phyloP scores from a whole-genome alignment of 2,888 invertebrate genomes.

The Eristalinus sepulchralis region DNA sequence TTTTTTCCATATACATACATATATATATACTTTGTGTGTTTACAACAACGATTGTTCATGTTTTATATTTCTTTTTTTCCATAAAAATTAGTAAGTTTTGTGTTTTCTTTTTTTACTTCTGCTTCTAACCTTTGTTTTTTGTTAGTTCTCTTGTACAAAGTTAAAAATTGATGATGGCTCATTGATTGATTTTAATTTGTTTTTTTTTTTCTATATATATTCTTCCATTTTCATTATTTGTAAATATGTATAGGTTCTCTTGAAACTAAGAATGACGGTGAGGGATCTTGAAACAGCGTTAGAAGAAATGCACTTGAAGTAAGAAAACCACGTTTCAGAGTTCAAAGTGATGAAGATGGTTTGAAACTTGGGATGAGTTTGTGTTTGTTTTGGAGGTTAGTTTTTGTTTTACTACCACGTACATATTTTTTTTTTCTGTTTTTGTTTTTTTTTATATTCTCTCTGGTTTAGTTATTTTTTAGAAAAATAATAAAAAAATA shows the following conservation, averaged over 20 bases:
- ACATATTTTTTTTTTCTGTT: slow-evolving; percentile 55
- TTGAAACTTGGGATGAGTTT: slow-evolving; percentile 42
- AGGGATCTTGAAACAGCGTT: neutral
- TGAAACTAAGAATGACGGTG: slow-evolving; percentile 4
- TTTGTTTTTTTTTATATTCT: slow-evolving; percentile 39
- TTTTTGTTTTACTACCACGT: slow-evolving; percentile 38
- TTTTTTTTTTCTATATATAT: slow-evolving; percentile 41
- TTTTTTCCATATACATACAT: slow-evolving; percentile 24
- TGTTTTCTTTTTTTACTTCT: slow-evolving; percentile 22
- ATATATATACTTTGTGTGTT: slow-evolving; percentile 58
- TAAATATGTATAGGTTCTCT: slow-evolving; percentile 41
- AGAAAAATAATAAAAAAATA: slow-evolving; percentile 50
- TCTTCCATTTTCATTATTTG: slow-evolving; percentile 37
- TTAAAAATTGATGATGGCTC: slow-evolving; percentile 59
- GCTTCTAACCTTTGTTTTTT: slow-evolving; percentile 21
- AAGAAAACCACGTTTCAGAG: slow-evolving; percentile 15
- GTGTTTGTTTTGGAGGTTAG: slow-evolving; percentile 6
- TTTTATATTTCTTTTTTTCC: slow-evolving; percentile 52
- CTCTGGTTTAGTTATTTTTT: slow-evolving; percentile 1
- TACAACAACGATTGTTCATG: slow-evolving; percentile 68
- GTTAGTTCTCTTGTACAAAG: slow-evolving; percentile 68
- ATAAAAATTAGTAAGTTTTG: slow-evolving; percentile 65
- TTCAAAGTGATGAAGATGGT: slow-evolving; percentile 5
- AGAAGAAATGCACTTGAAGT: slow-evolving; percentile 33
- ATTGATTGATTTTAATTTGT: slow-evolving; percentile 63